Evolutionary conservation across 2,113 vertebrate species (phyloP).

Genomic region (Eupsittula cactorum): DNA sequence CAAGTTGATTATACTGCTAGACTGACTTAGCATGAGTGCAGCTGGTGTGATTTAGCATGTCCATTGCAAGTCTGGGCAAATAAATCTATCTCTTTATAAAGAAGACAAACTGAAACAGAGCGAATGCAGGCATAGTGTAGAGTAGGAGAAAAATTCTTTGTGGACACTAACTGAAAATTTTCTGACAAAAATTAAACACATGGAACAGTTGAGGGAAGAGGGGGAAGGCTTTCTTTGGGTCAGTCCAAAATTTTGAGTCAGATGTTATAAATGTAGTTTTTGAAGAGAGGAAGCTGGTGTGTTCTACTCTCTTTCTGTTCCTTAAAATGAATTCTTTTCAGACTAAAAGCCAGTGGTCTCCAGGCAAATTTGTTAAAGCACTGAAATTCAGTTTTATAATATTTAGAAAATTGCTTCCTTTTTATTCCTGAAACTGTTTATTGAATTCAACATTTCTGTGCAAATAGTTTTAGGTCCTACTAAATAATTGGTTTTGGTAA

Average conservation of each 20-base stretch:
- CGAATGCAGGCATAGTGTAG: background rate
- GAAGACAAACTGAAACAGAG: background rate
- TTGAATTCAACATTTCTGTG: background rate
- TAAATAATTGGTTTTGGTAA: background rate
- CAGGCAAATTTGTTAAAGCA: background rate
- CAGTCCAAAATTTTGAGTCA: background rate
- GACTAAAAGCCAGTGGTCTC: background rate
- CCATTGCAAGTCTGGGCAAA: background rate
- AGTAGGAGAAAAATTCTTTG: background rate
- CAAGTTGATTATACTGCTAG: background rate
- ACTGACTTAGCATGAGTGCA: background rate
- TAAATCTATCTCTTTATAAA: background rate
- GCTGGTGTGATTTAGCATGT: background rate
- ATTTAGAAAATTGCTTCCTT: background rate
- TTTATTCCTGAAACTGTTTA: background rate
- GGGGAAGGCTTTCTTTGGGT: background rate
- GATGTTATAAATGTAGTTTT: background rate
- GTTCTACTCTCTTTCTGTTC: background rate
- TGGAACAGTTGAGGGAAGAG: accelerated
- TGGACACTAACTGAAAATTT: background rate
- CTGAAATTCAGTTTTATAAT: background rate
- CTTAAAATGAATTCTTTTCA: background rate
- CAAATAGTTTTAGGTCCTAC: background rate
- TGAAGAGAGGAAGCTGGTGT: background rate
- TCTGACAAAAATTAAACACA: background rate